Percentiles rank a stretch among this genome's conserved stretches.
These are phyloP conservation scores for Pararge aegeria DNA, from an alignment of 1,140 invertebrate genomes.

Conservation along the genomic window DNA sequence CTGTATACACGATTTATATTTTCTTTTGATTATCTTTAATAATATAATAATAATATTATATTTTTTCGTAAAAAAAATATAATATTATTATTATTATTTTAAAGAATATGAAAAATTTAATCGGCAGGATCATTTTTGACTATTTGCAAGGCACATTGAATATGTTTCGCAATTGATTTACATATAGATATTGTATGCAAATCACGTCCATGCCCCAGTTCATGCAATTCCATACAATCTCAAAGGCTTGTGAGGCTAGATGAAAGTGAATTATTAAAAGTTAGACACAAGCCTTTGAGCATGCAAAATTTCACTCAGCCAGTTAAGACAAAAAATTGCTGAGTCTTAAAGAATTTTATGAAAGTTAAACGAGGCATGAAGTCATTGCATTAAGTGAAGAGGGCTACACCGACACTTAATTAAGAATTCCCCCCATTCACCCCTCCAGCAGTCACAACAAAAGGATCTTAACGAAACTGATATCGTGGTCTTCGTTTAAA, in stretches of 20 bases:
- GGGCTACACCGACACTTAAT: slow-evolving; percentile 74
- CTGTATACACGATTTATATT: too few species aligned
- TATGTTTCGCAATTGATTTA: too few species aligned
- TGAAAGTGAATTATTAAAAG: slow-evolving; percentile 3
- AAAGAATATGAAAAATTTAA: too few species aligned
- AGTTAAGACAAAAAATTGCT: slow-evolving; percentile 31
- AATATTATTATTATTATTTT: too few species aligned
- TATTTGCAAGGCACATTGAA: too few species aligned
- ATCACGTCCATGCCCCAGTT: too few species aligned
- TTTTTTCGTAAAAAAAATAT: too few species aligned
- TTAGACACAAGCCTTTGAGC: slow-evolving; percentile 10
- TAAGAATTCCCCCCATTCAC: slow-evolving; percentile 65
- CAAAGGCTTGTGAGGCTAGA: background rate
- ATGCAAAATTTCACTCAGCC: slow-evolving; percentile 57
- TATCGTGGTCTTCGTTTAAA: slow-evolving; percentile 65
- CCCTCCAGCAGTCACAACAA: slow-evolving; percentile 63
- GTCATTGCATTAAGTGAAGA: slow-evolving; percentile 74
- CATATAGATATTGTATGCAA: too few species aligned
- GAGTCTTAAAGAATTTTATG: slow-evolving; percentile 62
- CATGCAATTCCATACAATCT: background rate
- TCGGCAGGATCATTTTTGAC: too few species aligned
- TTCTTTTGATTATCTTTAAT: too few species aligned
- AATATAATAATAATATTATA: too few species aligned
- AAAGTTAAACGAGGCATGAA: slow-evolving; percentile 76
- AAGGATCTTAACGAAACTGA: slow-evolving; percentile 59